Evolutionary conservation across 2,113 vertebrate genomes (phyloP).

Genomic region (Coreoperca whiteheadi): DNA sequence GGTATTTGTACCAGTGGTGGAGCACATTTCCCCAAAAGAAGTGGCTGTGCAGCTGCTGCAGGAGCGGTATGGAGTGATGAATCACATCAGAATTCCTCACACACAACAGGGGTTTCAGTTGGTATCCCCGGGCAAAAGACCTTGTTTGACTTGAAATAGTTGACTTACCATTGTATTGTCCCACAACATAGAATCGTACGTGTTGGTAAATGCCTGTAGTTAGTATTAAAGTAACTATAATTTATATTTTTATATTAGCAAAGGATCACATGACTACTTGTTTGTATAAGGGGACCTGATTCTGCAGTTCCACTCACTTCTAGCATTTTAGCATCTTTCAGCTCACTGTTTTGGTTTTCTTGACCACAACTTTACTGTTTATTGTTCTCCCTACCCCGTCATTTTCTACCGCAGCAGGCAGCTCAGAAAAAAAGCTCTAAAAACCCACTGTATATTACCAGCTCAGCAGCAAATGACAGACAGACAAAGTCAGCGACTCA

Average conservation of each 20-base stretch:
- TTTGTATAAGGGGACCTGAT: background rate
- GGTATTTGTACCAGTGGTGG: constrained; percentile 2
- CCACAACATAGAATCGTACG: background rate
- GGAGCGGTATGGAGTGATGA: background rate
- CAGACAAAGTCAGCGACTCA: too few relatives aligned
- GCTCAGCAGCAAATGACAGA: too few relatives aligned
- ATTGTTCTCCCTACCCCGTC: too few relatives aligned
- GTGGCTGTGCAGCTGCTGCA: constrained; percentile 18
- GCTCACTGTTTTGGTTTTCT: background rate
- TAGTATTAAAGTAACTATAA: background rate
- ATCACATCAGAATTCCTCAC: constrained; percentile 2
- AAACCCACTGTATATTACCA: background rate
- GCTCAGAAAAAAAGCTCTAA: background rate
- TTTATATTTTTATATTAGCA: background rate
- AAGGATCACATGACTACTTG: background rate
- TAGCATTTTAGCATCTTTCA: background rate
- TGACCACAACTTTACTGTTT: background rate
- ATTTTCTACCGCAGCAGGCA: background rate
- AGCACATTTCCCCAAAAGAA: background rate
- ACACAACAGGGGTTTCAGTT: background rate
- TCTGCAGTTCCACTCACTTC: background rate
- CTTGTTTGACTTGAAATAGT: background rate
- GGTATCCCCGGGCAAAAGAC: constrained; percentile 14
- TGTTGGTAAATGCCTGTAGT: background rate
- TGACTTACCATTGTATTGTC: background rate